These are phyloP conservation scores for Ridgeia piscesae DNA, from an alignment of 1,140 invertebrate species.

Conservation along the genomic window DNA sequence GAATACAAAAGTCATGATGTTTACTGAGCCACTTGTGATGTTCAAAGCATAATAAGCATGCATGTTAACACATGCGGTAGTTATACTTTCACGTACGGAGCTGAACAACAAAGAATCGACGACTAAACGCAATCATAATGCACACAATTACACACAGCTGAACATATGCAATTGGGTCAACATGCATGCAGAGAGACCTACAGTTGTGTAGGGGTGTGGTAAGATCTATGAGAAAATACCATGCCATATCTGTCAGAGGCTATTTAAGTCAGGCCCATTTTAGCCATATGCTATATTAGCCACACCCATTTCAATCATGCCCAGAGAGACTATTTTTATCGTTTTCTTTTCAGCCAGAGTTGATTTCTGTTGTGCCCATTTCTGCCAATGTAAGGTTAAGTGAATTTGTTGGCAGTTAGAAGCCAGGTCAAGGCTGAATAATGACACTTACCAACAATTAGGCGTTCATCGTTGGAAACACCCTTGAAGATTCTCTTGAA, in stretches of 20 bases:
- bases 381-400: background rate
- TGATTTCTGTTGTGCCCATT: background rate
- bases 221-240: too few species aligned
- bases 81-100: too few species aligned
- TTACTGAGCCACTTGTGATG: too few species aligned
- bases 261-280: background rate
- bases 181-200: background rate
- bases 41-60: too few species aligned
- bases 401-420: background rate
- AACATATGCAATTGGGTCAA: background rate
- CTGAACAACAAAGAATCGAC: background rate
- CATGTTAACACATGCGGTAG: too few species aligned
- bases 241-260: too few species aligned
- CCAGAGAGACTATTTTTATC: too few species aligned
- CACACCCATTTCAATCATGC: background rate
- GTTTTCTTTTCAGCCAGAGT: background rate
- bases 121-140: background rate
- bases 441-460: conserved; percentile 80
- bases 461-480: conserved; percentile 82
- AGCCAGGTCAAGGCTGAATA: background rate
- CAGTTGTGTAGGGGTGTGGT: background rate
- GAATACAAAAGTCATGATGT: too few species aligned
- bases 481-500: conserved; percentile 92
- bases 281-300: background rate
- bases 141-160: background rate